Conservation (phyloP, 2,888 invertebrate species). For the Nomada lathburiana region DNA sequence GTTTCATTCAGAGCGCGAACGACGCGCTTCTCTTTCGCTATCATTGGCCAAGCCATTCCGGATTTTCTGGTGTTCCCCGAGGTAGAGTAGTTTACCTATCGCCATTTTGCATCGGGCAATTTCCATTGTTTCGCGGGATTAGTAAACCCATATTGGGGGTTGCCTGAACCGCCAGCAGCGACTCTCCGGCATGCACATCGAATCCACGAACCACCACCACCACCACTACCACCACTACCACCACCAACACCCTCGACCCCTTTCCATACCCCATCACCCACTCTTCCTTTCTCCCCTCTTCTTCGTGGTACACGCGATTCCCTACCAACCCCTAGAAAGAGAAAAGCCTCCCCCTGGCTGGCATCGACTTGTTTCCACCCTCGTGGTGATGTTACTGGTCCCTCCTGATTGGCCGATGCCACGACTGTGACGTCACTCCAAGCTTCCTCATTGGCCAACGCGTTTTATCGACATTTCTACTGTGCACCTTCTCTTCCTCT, state of each 20-base stretch:
- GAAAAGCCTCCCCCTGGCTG: conserved; percentile 77
- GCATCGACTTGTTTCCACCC: conserved; percentile 79
- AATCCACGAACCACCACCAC: conserved; percentile 40
- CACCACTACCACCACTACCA: not conserved
- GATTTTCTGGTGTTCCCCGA: conserved; percentile 34
- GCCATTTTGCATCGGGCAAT: conserved; percentile 78
- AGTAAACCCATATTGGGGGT: conserved; percentile 79
- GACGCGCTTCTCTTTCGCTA: conserved; percentile 25
- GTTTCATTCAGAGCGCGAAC: not conserved
- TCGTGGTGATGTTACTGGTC: conserved; percentile 79
- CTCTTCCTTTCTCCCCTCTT: conserved; percentile 35
- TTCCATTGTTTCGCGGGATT: conserved; percentile 81
- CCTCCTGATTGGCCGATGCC: conserved; percentile 80
- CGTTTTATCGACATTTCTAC: conserved; percentile 84
- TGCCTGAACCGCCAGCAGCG: conserved; percentile 75
- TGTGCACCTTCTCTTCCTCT: conserved; percentile 48
- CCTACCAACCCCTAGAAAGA: conserved; percentile 69
- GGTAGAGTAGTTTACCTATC: conserved; percentile 69
- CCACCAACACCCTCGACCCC: conserved; percentile 24
- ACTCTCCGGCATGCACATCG: conserved; percentile 63
- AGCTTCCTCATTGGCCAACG: conserved; percentile 81
- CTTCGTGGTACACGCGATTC: conserved; percentile 50
- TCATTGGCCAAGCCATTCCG: not conserved
- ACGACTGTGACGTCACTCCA: conserved; percentile 80
- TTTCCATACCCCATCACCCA: conserved; percentile 6